Percentiles rank a stretch among this genome's conserved stretches.
Conservation (phyloP, 2,888 invertebrate genomes). For the Coelogynopora nodosa region DNA sequence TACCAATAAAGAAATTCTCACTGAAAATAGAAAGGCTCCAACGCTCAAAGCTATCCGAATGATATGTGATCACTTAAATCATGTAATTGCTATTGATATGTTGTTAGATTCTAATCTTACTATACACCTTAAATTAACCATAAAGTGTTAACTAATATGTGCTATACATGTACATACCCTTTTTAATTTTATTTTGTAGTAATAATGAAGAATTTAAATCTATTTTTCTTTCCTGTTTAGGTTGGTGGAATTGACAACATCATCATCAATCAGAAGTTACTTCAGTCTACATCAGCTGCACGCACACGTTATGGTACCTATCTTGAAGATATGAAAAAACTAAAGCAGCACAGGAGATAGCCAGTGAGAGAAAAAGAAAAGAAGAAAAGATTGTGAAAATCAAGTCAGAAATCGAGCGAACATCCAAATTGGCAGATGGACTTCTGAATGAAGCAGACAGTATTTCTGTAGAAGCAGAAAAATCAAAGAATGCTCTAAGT, state of each 20-base stretch:
- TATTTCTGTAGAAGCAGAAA: background rate
- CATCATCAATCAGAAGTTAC: slow-evolving; percentile 10
- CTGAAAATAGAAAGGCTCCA: background rate
- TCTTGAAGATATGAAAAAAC: background rate
- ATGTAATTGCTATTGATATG: too few species aligned
- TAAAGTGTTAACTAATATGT: too few species aligned
- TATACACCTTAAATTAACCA: too few species aligned
- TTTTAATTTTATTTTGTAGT: background rate
- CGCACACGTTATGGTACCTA: background rate
- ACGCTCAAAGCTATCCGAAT: background rate
- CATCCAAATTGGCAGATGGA: slow-evolving; percentile 2
- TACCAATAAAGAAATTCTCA: background rate
- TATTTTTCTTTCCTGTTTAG: background rate
- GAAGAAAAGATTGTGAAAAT: slow-evolving; percentile 8
- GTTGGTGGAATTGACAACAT: background rate
- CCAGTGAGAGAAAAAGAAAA: slow-evolving; percentile 1
- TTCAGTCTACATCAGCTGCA: slow-evolving; percentile 18
- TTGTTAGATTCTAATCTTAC: too few species aligned
- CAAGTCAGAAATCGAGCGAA: background rate
- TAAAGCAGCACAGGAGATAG: slow-evolving; percentile 12
- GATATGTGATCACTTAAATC: background rate
- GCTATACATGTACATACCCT: too few species aligned
- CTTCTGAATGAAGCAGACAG: slow-evolving; percentile 1
- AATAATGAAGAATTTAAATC: background rate
- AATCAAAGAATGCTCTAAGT: background rate